phyloP scores from a whole-genome alignment of 2,888 invertebrate genomes.

The Mactromeris polynyma region DNA sequence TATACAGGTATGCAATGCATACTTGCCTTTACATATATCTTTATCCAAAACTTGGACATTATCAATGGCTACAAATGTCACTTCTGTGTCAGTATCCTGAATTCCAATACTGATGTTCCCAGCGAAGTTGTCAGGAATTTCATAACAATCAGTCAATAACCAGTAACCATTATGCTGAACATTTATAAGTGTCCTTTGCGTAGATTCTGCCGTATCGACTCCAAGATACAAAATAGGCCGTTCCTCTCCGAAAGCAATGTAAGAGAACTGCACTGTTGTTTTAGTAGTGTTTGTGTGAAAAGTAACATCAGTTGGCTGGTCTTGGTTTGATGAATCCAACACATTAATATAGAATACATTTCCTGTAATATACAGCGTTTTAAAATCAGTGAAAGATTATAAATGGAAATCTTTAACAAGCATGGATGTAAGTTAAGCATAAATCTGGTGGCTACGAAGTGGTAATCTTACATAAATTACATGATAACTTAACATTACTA shows the following conservation, averaged over 20 bases:
- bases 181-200: neutral
- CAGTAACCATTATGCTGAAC: neutral
- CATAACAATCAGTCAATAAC: neutral
- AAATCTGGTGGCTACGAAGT: too few relatives aligned
- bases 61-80: slow-evolving; percentile 10
- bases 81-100: neutral
- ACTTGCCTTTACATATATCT: slow-evolving; percentile 13
- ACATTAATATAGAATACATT: neutral
- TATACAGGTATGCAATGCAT: neutral
- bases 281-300: slow-evolving; percentile 5
- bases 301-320: neutral
- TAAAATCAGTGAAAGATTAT: too few relatives aligned
- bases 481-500: too few relatives aligned
- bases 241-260: neutral
- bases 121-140: neutral
- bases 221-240: neutral
- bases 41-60: slow-evolving; percentile 5
- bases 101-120: neutral
- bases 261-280: slow-evolving; percentile 20
- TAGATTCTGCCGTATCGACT: neutral
- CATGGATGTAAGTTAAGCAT: too few relatives aligned
- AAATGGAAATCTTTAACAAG: too few relatives aligned
- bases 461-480: too few relatives aligned
- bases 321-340: too few relatives aligned
- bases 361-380: neutral